Base-by-base conservation (phyloP, 2,797 vertebrate species). In the Sebastes kiyomatsui region DNA sequence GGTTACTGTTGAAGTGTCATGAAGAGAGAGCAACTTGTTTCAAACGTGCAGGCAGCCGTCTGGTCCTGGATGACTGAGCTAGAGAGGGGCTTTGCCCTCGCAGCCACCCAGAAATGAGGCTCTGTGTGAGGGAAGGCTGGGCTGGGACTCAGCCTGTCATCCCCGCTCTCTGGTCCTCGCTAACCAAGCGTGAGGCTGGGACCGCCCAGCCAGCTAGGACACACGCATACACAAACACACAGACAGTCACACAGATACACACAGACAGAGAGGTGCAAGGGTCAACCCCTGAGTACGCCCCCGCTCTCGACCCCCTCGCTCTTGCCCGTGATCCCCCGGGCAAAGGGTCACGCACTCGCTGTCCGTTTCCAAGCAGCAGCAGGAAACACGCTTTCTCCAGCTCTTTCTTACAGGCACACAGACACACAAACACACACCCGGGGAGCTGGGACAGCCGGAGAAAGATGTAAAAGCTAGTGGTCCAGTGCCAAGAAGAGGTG, bases 1-100 rank as follows among this genome's bases (percentile, higher is more conserved):
- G 96, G 92, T 97, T 96, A 95, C 92, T 85, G 86, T 96, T 96
- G 96, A 91, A 96, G 96, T 95, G 94, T 97, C 97, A 98, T 98
- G 94, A 95, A 96, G 94, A 93, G 85, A 86, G 58, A 92, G 77
- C 59, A 91, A 93, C 89, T 91, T 88, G 87, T 86, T 90, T 91
- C 67, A 90, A 80, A 90, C 61, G 84, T 66, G 76, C 87, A 79
- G 74, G 74, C 83, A 80, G 89, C 76, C 68, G 85, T 92, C 89
- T 87, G 73, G 88, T 95, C 92, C 94, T 84, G 92, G 91, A 94
- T 93, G 92, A 94, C 94, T 93, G 91, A 86, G 88, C 90, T 82
- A 79, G 90, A 92, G 94, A 93, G 93, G 88, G 89, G 81, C 87
- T 75, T 84, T 90, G 90, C 93, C 91, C 91, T 90, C 84, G 77